Conservation (phyloP, 1,140 invertebrate genomes). For the Trachymyrmex cornetzi region DNA sequence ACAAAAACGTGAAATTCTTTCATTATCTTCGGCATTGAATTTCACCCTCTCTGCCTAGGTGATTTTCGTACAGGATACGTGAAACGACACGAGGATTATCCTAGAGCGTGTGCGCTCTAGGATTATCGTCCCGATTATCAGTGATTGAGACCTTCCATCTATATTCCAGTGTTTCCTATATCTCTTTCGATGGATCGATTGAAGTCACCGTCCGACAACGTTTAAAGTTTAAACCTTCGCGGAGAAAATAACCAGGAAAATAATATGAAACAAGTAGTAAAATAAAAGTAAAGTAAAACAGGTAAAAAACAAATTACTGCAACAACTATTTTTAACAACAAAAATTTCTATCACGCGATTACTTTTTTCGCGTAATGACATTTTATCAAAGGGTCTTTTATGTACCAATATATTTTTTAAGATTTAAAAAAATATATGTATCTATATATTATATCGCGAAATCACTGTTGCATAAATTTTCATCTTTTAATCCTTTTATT, state of each 20-base stretch:
- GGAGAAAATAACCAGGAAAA: neutral
- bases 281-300: neutral
- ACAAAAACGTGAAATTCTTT: conserved; percentile 67
- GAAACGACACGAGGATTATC: conserved; percentile 21
- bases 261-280: neutral
- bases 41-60: neutral
- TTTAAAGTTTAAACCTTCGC: neutral
- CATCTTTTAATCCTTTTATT: neutral
- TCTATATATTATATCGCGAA: neutral
- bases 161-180: conserved; percentile 50
- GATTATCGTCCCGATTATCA: conserved; percentile 39
- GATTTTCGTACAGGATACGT: conserved; percentile 36
- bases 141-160: conserved; percentile 54
- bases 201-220: neutral
- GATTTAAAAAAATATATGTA: neutral
- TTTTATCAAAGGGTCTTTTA: neutral
- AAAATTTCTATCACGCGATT: conserved; percentile 8
- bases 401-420: neutral
- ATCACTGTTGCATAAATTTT: neutral
- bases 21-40: conserved; percentile 60
- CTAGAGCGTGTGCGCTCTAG: neutral
- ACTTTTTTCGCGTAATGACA: neutral
- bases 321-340: neutral
- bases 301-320: neutral
- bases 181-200: conserved; percentile 32